Conservation (phyloP, 2,888 invertebrate species). For the Carterocephalus palaemon region DNA sequence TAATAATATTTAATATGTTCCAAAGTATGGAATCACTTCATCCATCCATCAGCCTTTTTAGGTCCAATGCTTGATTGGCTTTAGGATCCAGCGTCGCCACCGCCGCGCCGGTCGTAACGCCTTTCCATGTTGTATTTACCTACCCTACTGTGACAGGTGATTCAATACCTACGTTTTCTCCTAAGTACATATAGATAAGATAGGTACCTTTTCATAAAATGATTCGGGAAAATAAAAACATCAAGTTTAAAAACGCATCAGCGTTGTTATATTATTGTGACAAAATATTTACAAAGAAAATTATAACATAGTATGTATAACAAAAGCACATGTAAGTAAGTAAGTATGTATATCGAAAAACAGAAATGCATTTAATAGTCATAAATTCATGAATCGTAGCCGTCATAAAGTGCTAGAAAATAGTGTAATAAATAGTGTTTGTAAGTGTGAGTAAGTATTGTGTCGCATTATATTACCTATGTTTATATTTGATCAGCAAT, state of each 20-base stretch:
- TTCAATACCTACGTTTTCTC: no score
- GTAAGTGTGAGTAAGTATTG: background rate
- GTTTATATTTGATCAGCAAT: no score
- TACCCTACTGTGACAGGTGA: no score
- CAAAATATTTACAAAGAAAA: slow-evolving; percentile 74
- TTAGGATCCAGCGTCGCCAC: no score
- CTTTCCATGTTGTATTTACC: no score
- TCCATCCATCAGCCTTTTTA: no score
- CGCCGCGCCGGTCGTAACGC: no score
- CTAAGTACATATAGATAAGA: background rate
- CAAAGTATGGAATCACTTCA: no score
- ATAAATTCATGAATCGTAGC: slow-evolving; percentile 27
- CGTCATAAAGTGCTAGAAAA: slow-evolving; percentile 2
- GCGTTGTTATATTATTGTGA: slow-evolving; percentile 66
- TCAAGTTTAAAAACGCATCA: slow-evolving; percentile 48
- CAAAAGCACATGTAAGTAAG: slow-evolving; percentile 61
- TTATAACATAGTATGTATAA: slow-evolving; percentile 57
- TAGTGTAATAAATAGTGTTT: background rate
- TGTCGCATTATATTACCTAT: background rate
- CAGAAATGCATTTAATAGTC: slow-evolving; percentile 60
- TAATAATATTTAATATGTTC: no score
- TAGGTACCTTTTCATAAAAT: background rate
- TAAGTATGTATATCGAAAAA: slow-evolving; percentile 47
- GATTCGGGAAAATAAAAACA: slow-evolving; percentile 28
- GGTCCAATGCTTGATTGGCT: no score